phyloP scores from a whole-genome alignment of 2,113 vertebrate genomes.

The Tyto alba region DNA sequence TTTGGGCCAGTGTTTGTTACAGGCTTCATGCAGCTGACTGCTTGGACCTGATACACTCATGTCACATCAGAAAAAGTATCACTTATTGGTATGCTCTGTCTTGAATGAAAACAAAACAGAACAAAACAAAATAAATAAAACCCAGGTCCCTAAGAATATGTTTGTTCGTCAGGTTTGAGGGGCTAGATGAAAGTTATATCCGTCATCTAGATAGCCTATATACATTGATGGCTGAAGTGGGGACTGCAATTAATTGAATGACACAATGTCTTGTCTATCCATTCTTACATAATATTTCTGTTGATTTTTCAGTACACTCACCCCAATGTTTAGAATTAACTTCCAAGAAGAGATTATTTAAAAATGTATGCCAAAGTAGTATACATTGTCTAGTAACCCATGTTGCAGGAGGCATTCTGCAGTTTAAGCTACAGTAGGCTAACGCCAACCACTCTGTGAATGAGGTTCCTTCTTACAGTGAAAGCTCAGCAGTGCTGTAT shows the following conservation, averaged over 20 bases:
- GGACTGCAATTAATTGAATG: background rate
- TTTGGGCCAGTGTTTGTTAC: background rate
- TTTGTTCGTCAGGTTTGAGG: background rate
- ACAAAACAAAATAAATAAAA: accelerated
- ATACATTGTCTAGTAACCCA: background rate
- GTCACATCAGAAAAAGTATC: background rate
- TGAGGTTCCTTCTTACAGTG: background rate
- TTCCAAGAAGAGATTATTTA: background rate
- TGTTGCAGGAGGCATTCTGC: background rate
- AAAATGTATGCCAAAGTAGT: background rate
- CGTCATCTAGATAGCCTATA: background rate
- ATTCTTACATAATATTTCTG: background rate
- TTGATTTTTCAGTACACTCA: background rate
- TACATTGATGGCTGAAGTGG: background rate
- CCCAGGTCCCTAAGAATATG: background rate
- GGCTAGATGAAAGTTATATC: background rate
- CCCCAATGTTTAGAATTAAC: background rate
- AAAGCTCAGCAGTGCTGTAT: background rate
- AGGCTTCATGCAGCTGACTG: background rate
- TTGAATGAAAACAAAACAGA: background rate
- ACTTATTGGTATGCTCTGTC: background rate
- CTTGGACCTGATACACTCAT: background rate
- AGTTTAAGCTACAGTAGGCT: background rate
- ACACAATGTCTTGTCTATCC: background rate
- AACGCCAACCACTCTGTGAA: background rate